These are phyloP conservation scores for Plotosus lineatus DNA, from an alignment of 2,113 vertebrate genomes.

Conservation along the genomic window DNA sequence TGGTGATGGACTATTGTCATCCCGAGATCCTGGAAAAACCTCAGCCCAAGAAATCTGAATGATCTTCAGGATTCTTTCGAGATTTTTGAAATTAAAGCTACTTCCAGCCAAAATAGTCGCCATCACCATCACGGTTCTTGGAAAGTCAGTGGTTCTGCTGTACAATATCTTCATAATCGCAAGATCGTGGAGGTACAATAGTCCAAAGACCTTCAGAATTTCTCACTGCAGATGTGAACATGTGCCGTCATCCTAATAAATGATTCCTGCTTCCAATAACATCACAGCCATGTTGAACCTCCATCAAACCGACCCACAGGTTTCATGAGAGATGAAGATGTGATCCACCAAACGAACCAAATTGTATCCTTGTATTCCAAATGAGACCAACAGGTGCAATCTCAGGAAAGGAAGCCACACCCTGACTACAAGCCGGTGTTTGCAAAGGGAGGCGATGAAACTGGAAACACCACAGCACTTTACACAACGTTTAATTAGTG, in stretches of 20 bases:
- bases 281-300: neutral
- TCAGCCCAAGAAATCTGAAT: neutral
- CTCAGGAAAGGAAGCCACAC: neutral
- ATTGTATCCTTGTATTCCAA: slow-evolving; percentile 55
- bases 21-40: neutral
- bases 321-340: neutral
- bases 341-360: neutral
- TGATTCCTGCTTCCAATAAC: neutral
- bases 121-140: neutral
- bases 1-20: too few relatives aligned
- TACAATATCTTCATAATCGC: slow-evolving; percentile 64
- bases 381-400: slow-evolving; percentile 62
- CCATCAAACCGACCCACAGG: neutral
- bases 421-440: slow-evolving; percentile 39
- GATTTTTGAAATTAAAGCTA: neutral
- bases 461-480: slow-evolving; percentile 44
- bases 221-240: too few relatives aligned
- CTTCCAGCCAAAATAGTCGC: neutral
- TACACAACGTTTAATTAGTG: slow-evolving; percentile 24
- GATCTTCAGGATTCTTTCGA: neutral
- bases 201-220: neutral
- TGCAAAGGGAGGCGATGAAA: slow-evolving; percentile 43
- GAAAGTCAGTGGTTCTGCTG: slow-evolving; percentile 50
- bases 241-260: neutral
- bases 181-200: too few relatives aligned